Evolutionary conservation across 1,140 invertebrate species (phyloP), one percentile per base, ranked within the genome.

Genomic region (Drosophila funebris): DNA sequence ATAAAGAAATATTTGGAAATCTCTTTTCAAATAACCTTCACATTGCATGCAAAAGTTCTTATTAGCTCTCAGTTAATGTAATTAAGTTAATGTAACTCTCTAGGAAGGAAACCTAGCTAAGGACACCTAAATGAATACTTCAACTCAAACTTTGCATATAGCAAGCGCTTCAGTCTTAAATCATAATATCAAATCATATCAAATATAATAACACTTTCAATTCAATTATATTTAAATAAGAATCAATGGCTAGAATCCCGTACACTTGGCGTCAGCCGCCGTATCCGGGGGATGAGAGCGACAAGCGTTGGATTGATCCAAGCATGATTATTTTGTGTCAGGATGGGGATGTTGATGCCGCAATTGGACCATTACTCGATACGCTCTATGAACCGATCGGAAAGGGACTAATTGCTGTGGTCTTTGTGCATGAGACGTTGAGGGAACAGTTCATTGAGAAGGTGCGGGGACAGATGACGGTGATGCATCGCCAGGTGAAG

Each of bases 391-490:
- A 78, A 1, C 82, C 81, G 3, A 67, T 85, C 9, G 76, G 54
- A 0, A 18, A 16, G 0, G 31, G 39, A 2, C 37, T 44, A 0
- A 39, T 85, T 24, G 82, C 57, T 11, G 20, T 53, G 0, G 37
- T 85, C 0, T 85, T 74, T 9, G 78, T 87, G 1, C 82, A 85
- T 33, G 81, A 87, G n/a, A 74, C 74, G 2, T 74, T 87, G 70
- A 50, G 82, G 0, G 44, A 63, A 0, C 3, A 13, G 6, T 68
- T 85, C 27, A 46, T 66, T 0, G 54, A 72, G 2, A 67, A 31
- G 18, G 58, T 85, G 9, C 33, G 62, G 8, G 6, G 4, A 0
- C 22, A 29, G 5, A 78, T 85, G 70, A 48, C 58, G 0, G 24
- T 33, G 4, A 60, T 87, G 57, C 58, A 87, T 39, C 53, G 27